These are phyloP conservation scores for Athene cunicularia DNA, from an alignment of 2,113 vertebrate genomes.

Conservation along the genomic window DNA sequence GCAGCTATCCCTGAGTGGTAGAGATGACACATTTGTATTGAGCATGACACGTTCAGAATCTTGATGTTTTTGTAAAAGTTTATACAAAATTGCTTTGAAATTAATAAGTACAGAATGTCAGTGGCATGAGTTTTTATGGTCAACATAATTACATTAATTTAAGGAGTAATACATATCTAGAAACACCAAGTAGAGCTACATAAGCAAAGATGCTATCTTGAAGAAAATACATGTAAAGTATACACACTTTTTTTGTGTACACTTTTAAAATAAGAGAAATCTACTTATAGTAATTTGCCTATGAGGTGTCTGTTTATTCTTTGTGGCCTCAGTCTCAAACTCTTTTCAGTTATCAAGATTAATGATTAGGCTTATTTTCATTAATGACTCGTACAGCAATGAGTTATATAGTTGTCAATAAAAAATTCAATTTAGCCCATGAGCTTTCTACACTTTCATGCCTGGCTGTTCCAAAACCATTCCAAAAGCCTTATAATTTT, in stretches of 20 bases:
- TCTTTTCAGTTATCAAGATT: constrained; percentile 45
- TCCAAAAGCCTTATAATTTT: constrained; percentile 66
- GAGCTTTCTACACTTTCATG: constrained; percentile 53
- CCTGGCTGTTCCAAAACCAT: constrained; percentile 27
- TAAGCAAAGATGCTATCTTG: constrained; percentile 17
- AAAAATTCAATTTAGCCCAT: constrained; percentile 52
- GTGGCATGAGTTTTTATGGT: constrained; percentile 33
- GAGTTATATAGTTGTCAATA: constrained; percentile 59
- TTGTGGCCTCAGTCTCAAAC: constrained; percentile 5
- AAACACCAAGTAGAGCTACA: not conserved
- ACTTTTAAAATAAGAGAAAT: not conserved
- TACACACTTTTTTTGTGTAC: not conserved
- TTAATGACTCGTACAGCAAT: constrained; percentile 53
- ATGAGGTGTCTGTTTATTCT: not conserved
- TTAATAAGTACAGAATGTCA: constrained; percentile 20
- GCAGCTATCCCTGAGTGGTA: not conserved
- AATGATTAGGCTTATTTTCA: constrained; percentile 62
- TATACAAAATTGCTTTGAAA: not conserved
- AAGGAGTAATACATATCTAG: not conserved
- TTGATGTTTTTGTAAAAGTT: constrained; percentile 15
- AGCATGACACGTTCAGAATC: not conserved
- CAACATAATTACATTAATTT: constrained; percentile 34
- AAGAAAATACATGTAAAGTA: not conserved
- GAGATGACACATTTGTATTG: constrained; percentile 5
- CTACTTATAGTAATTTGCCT: not conserved